phyloP scores from a whole-genome alignment of 2,888 invertebrate species.

The Ceratothoa steindachneri region DNA sequence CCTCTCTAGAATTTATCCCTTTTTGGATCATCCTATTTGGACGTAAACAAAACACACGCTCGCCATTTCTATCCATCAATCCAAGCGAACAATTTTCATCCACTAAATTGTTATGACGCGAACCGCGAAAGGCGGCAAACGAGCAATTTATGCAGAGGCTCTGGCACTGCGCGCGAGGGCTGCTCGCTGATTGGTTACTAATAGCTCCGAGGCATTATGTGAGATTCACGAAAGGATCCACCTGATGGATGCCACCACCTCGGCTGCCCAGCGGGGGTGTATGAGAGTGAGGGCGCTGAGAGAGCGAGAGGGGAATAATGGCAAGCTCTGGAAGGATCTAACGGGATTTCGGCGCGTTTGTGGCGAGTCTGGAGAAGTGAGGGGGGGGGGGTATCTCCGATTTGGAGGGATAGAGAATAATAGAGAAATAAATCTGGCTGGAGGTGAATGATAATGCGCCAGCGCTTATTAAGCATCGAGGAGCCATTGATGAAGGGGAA shows the following conservation, averaged over 20 bases:
- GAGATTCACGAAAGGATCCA: slow-evolving; percentile 1
- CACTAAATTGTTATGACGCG: slow-evolving; percentile 8
- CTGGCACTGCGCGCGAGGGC: slow-evolving; percentile 1
- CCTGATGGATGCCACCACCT: slow-evolving; percentile 11
- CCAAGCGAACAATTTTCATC: slow-evolving; percentile 9
- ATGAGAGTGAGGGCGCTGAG: no score
- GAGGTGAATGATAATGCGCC: slow-evolving; percentile 4
- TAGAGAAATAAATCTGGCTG: background rate
- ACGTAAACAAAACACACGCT: background rate
- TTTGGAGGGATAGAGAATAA: slow-evolving; percentile 6
- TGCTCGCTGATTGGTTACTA: slow-evolving; percentile 8
- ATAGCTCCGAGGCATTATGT: slow-evolving; percentile 4
- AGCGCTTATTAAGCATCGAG: slow-evolving; percentile 4
- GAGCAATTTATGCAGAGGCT: slow-evolving; percentile 9
- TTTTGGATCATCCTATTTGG: background rate
- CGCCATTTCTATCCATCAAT: slow-evolving; percentile 5
- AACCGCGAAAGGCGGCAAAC: slow-evolving; percentile 2
- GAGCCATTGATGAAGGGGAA: background rate
- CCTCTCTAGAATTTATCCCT: background rate
- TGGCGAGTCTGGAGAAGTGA: background rate
- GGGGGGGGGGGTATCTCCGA: background rate
- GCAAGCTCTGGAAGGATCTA: background rate
- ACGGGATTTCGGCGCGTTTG: background rate
- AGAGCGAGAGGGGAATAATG: slow-evolving; percentile 11
- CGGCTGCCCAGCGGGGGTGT: slow-evolving; percentile 2